Base-by-base conservation (phyloP, 2,113 vertebrate species). In the Gorsachius goisagi region DNA sequence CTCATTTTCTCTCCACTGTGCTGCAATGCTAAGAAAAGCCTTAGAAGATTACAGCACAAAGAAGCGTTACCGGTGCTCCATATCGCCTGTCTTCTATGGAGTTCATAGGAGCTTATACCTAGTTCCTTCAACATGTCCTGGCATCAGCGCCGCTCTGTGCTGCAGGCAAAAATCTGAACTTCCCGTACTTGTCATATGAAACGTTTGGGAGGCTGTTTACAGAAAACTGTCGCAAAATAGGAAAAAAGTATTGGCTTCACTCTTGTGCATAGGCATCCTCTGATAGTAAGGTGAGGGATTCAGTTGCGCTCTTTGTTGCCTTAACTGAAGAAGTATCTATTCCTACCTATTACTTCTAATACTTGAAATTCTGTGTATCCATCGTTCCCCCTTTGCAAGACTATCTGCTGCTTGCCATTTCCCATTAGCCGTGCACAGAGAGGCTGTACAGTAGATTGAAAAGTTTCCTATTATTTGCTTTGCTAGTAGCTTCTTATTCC, bases 111-210 rank as follows among this genome's bases (percentile, higher is more conserved):
- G 27, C 39, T 67, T 88, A 14, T 45, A 26, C 21, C 12, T 58
- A 6, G 15, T 76, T 78, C 53, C 26, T 83, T 79, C 37, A 37
- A 5, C 5, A 6, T n/a, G 15, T 26, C 12, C 2, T 23, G 28
- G 21, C 33, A 22, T 88, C 68, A 52, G 62, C 44, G 41, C 15
- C n/a, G 68, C 17, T 53, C 49, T n/a, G 33, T 71, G 17, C 56
- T 85, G 26, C 73, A 44, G 83, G n/a, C 82, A 62, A 77, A 77
- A 45, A 73, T 62, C 72, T 59, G 63, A 56, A 26, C 50, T 63
- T 80, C 26, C 5, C 41, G 0, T 22, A 18, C 11, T 33, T 2
- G 14, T 56, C 6, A 1, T 35, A 33, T 28, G 74, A n/a, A 85
- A 73, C 30, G 16, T 56, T 53, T 62, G 27, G 37, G 49, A 80